Evolutionary conservation across 2,888 invertebrate species (phyloP).

Genomic region (Helobdella robusta): DNA sequence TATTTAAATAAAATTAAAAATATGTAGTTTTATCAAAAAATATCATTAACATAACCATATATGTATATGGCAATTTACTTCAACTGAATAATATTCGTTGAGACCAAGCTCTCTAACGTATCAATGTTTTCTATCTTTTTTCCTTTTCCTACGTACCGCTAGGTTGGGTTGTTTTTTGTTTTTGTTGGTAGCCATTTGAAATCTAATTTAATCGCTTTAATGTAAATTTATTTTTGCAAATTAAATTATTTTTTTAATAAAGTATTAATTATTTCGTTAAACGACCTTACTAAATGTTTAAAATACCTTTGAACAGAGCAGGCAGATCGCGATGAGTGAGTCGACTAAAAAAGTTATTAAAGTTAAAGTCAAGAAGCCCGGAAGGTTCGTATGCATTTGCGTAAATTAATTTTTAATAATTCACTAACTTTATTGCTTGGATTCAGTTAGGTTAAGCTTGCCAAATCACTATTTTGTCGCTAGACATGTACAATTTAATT

Average conservation of each 20-base stretch:
- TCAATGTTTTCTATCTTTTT: slow-evolving; percentile 12
- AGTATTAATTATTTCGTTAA: too few relatives aligned
- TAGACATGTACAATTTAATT: neutral
- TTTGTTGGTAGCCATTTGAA: too few relatives aligned
- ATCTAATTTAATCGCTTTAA: neutral
- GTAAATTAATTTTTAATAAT: neutral
- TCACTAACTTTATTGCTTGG: neutral
- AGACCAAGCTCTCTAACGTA: too few relatives aligned
- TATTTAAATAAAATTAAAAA: too few relatives aligned
- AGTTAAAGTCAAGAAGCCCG: slow-evolving; percentile 26
- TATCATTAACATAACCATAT: too few relatives aligned
- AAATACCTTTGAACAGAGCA: too few relatives aligned
- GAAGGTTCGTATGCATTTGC: slow-evolving; percentile 25
- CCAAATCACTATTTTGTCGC: neutral
- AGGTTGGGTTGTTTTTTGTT: neutral
- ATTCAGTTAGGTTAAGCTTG: neutral
- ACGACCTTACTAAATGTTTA: too few relatives aligned
- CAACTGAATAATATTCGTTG: too few relatives aligned
- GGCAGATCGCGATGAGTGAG: slow-evolving; percentile 21
- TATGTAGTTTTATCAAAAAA: too few relatives aligned
- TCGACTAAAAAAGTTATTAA: neutral
- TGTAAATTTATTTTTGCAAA: neutral
- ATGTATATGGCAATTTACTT: too few relatives aligned
- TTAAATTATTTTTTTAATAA: neutral
- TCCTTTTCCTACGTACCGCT: slow-evolving; percentile 3